A percentile compares a stretch with the other conserved stretches of the same genome.
Evolutionary conservation across 1,140 invertebrate species (phyloP).

Genomic region (Pseudomyrmex sp.): DNA sequence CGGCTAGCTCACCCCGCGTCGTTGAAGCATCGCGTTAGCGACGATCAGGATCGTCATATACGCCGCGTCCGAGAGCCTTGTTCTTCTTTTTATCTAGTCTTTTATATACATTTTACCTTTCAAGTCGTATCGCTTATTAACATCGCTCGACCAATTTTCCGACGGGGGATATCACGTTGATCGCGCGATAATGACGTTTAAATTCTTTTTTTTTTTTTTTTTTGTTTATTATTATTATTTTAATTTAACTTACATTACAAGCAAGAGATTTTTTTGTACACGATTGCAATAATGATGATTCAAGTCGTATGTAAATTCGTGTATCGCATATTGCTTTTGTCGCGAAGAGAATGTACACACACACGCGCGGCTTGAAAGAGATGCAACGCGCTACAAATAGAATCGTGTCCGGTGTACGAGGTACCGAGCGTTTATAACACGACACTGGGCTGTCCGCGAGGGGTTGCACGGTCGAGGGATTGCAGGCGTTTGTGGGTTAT

Average conservation of each 20-base stretch:
- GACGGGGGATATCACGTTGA: neutral
- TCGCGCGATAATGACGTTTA: neutral
- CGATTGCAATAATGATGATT: constrained; percentile 22
- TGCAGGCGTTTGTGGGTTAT: constrained; percentile 54
- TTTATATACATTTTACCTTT: neutral
- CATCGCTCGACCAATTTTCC: neutral
- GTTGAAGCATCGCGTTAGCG: constrained; percentile 55
- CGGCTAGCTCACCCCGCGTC: constrained; percentile 59
- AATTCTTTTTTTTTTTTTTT: constrained; percentile 5
- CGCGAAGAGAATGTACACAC: neutral
- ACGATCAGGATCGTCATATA: constrained; percentile 44
- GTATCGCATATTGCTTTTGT: neutral
- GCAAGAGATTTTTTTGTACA: constrained; percentile 1
- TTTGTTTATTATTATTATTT: neutral
- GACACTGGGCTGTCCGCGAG: constrained; percentile 46
- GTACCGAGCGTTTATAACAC: constrained; percentile 52
- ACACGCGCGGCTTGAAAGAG: constrained; percentile 1
- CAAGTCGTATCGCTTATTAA: constrained; percentile 13
- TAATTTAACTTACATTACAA: too few species aligned
- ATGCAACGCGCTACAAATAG: constrained; percentile 24
- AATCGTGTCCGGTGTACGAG: constrained; percentile 36
- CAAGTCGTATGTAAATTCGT: neutral
- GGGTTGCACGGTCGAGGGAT: constrained; percentile 55
- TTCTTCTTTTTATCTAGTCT: constrained; percentile 1
- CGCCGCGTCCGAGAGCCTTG: constrained; percentile 2